Percentiles rank a stretch among this genome's conserved stretches.
These are phyloP conservation scores for Cuculus canorus DNA, from an alignment of 2,797 vertebrate species.

Conservation along the genomic window DNA sequence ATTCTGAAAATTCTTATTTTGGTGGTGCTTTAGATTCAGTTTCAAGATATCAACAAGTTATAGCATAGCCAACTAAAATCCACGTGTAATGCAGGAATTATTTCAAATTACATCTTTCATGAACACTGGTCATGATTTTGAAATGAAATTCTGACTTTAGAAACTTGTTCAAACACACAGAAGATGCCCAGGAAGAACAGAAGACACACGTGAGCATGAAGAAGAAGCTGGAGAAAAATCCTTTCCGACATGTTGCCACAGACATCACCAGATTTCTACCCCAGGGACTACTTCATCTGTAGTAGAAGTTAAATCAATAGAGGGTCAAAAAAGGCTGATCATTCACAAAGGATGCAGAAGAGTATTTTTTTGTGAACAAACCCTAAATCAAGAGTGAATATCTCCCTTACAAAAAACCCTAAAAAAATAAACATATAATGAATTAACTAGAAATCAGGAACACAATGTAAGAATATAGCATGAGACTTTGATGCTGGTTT, in stretches of 20 bases:
- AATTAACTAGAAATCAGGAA: not conserved
- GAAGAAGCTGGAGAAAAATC: not conserved
- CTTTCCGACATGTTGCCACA: not conserved
- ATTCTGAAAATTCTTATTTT: not conserved
- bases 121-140: not conserved
- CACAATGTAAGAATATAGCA: not conserved
- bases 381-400: not conserved
- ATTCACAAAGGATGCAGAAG: not conserved
- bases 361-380: not conserved
- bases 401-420: not conserved
- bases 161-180: not conserved
- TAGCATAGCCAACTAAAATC: not conserved
- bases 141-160: not conserved
- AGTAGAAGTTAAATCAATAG: not conserved
- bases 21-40: not conserved
- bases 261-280: not conserved
- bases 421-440: not conserved
- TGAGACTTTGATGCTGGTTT: not conserved
- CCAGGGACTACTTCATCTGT: not conserved
- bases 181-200: not conserved
- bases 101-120: not conserved
- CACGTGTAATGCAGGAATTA: not conserved
- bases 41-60: not conserved
- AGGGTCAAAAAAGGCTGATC: not conserved
- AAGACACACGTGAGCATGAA: accelerated